Evolutionary conservation across 2,888 invertebrate genomes (phyloP), one percentile per base, ranked within the genome.

Genomic region (Idaea aversata): DNA sequence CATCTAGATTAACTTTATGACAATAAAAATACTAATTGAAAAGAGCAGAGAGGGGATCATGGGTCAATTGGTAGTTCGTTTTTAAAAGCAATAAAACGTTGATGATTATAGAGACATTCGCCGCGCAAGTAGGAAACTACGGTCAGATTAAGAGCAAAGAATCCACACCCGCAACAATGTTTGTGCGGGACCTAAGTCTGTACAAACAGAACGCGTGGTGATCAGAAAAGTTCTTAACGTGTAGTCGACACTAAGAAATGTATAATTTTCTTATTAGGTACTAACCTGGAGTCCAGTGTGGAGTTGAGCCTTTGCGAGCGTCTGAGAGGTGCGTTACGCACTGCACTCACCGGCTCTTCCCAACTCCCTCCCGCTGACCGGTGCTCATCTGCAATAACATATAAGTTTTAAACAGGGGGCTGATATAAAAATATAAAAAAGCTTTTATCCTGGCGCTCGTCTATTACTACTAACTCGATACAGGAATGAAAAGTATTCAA

Each of bases 281-380:
- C 76, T 77, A 73, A 93, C 93, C 93, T 88, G 71, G 87, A 86
- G 82, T 91, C 91, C 91, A 91, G 90, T 77, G 87, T 94, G 86
- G 86, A 93, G 86, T 90, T 94, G 86, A 88, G 90, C 83, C 89
- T 83, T 80, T 90, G 91, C 75, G 88, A 93, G 81, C 91, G 94
- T 82, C 83, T 88, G 75, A 90, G 92, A 77, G 89, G 90, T 69
- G 91, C 81, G 85, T 91, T 91, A 78, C 91, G 83, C 83, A 91
- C 88, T 77, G 93, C 87, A 77, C 91, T 89, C 87, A 94, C 88
- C 66, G 95, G 93, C 88, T 96, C 96, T 91, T 97, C 96, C 96
- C 96, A 96, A 84, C 95, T 95, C 87, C 95, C 95, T 71, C 96
- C 95, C 85, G 94, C 94, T 87, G 96, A 92, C 90, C 95, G 95